Percentiles rank a stretch among this genome's conserved stretches.
phyloP scores from a whole-genome alignment of 1,140 invertebrate genomes.

The Bicyclus anynana region DNA sequence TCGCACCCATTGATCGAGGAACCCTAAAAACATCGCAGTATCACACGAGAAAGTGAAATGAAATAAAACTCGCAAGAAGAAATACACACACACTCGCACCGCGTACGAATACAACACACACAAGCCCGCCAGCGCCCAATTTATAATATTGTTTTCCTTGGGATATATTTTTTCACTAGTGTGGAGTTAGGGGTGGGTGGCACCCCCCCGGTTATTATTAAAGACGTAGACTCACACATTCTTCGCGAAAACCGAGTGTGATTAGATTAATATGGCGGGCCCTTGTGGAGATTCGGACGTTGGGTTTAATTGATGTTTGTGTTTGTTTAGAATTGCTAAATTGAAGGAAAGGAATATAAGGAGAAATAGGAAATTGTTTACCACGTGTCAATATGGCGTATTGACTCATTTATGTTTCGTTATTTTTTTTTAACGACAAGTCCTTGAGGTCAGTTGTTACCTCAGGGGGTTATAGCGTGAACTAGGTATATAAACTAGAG shows the following conservation, averaged over 20 bases:
- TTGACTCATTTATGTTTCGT: too few relatives aligned
- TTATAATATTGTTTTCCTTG: conserved; percentile 77
- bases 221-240: conserved; percentile 74
- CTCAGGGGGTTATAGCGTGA: too few relatives aligned
- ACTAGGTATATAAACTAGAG: too few relatives aligned
- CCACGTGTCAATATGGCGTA: not conserved
- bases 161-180: conserved; percentile 76
- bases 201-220: conserved; percentile 70
- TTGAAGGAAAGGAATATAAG: not conserved
- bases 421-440: too few relatives aligned
- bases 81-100: conserved; percentile 38
- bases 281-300: conserved; percentile 21
- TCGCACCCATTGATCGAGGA: not conserved
- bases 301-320: conserved; percentile 18
- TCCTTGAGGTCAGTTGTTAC: too few relatives aligned
- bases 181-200: conserved; percentile 34
- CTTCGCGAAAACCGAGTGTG: conserved; percentile 62
- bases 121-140: conserved; percentile 55
- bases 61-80: conserved; percentile 46
- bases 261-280: conserved; percentile 69
- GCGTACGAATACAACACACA: conserved; percentile 30
- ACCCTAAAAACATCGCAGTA: not conserved
- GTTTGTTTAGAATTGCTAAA: conserved; percentile 4
- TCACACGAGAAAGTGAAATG: conserved; percentile 50
- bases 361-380: not conserved